These are phyloP conservation scores for Helleia helle DNA, from an alignment of 2,888 invertebrate species.

Conservation along the genomic window DNA sequence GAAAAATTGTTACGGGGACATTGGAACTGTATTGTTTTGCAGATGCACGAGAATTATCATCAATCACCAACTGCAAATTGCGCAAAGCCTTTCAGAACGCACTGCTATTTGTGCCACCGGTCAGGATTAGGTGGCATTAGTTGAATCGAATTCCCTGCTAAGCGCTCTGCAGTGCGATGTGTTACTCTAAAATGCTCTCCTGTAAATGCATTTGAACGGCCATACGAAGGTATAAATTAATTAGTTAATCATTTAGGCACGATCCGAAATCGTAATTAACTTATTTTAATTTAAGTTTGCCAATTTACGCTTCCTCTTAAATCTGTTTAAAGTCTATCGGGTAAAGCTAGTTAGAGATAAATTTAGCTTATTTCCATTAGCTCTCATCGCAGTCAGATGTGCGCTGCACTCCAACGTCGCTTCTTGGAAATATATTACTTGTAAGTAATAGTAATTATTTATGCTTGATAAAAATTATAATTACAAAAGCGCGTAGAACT, in stretches of 20 bases:
- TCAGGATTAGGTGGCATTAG: conserved; percentile 66
- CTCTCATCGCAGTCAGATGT: conserved; percentile 15
- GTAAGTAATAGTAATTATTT: conserved; percentile 10
- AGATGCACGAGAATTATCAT: conserved; percentile 60
- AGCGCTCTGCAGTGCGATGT: conserved; percentile 61
- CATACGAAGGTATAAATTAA: conserved; percentile 16
- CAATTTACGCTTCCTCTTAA: conserved; percentile 26
- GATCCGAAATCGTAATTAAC: conserved; percentile 23
- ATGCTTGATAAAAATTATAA: conserved; percentile 4
- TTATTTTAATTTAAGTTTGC: conserved; percentile 27
- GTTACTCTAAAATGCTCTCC: conserved; percentile 38
- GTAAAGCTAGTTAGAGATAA: conserved; percentile 21
- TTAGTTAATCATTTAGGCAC: conserved; percentile 20
- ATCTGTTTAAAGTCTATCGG: conserved; percentile 21
- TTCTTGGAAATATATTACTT: conserved; percentile 12
- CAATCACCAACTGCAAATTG: conserved; percentile 65
- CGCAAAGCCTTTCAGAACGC: conserved; percentile 57
- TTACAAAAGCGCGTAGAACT: too few relatives aligned
- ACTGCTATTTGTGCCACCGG: conserved; percentile 54
- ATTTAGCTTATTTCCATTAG: conserved; percentile 18
- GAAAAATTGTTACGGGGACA: conserved; percentile 15
- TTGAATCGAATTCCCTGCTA: conserved; percentile 68
- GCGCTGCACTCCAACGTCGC: conserved; percentile 8
- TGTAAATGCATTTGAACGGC: conserved; percentile 27
- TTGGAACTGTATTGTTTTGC: conserved; percentile 42